Percentiles rank a stretch among this genome's conserved stretches.
These are phyloP conservation scores for Piezodorus guildinii DNA, from an alignment of 1,140 invertebrate genomes.

Conservation along the genomic window DNA sequence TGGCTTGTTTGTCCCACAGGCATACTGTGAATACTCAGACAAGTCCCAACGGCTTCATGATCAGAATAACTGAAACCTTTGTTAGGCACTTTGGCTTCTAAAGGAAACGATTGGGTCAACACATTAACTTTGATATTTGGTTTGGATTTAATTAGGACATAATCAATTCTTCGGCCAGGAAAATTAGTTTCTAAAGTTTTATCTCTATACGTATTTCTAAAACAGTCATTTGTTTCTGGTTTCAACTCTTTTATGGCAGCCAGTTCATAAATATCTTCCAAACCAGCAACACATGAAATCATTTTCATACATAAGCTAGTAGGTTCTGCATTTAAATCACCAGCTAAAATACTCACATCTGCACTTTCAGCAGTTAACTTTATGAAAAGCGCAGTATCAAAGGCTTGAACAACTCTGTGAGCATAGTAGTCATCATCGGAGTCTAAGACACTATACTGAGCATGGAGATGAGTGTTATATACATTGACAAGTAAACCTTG, in stretches of 20 bases:
- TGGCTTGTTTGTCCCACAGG: too few species aligned
- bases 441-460: conserved; percentile 75
- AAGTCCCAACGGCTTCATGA: too few species aligned
- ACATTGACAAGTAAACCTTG: conserved; percentile 63
- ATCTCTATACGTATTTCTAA: conserved; percentile 4
- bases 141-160: conserved; percentile 1
- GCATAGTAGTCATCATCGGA: conserved; percentile 78
- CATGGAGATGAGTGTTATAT: conserved; percentile 88
- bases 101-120: too few species aligned
- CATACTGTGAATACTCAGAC: too few species aligned
- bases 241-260: neutral
- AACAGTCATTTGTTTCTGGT: conserved; percentile 1
- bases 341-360: conserved; percentile 74
- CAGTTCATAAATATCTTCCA: neutral
- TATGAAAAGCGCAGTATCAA: conserved; percentile 89
- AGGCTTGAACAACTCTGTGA: conserved; percentile 82
- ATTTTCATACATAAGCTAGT: conserved; percentile 30
- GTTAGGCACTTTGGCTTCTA: too few species aligned
- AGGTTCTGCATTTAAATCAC: conserved; percentile 87
- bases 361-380: conserved; percentile 62
- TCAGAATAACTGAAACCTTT: too few species aligned
- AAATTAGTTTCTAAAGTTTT: neutral
- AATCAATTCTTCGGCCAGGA: conserved; percentile 13
- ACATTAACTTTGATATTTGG: neutral
- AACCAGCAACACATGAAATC: neutral